Base-by-base conservation (phyloP, 2,113 vertebrate species). In the Pelvicachromis taeniatus region DNA sequence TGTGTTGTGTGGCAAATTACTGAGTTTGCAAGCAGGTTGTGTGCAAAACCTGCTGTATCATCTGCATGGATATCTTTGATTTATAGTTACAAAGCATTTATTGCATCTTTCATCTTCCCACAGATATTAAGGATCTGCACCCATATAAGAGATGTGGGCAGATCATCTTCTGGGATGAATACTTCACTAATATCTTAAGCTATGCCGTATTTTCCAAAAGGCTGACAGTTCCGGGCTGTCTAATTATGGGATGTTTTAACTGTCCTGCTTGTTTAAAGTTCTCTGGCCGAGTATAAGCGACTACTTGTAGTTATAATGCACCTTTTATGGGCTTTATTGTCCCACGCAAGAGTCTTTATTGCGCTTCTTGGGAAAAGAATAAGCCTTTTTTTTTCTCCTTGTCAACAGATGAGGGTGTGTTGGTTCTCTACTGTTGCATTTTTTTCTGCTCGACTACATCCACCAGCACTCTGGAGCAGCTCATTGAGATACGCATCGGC, bases 181-280 rank as follows among this genome's bases (percentile, higher is more conserved):
- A 21, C 16, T 59, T 63, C 16, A 79, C 16, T 17, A 4, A 55
- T 50, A 42, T 38, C 13, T 73, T 77, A 52, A 86, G 14, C 61
- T 78, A 61, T 83, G 52, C 10, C 90, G 87, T 82, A 84, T 87
- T 89, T 91, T 91, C 56, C 78, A 70, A 59, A 58, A 16, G 12
- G 58, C 33, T 83, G 85, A 35, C 65, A 79, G 55, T 70, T 84
- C 50, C 14, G 53, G 53, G 35, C 42, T 29, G 82, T 77, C 19
- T 85, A 70, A 40, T 86, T 86, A 61, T 80, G 54, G 33, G 14
- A 82, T 78, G 40, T 56, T 77, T 85, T 31, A 42, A 55, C 77
- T 31, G 5, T 40, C 6, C 58, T 78, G 55, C 12, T 73, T 80
- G 81, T 75, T 87, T 85, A 77, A 86, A 90, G 54, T 68, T 13